phyloP scores from a whole-genome alignment of 2,888 invertebrate species.

The Ormyrus rosae region DNA sequence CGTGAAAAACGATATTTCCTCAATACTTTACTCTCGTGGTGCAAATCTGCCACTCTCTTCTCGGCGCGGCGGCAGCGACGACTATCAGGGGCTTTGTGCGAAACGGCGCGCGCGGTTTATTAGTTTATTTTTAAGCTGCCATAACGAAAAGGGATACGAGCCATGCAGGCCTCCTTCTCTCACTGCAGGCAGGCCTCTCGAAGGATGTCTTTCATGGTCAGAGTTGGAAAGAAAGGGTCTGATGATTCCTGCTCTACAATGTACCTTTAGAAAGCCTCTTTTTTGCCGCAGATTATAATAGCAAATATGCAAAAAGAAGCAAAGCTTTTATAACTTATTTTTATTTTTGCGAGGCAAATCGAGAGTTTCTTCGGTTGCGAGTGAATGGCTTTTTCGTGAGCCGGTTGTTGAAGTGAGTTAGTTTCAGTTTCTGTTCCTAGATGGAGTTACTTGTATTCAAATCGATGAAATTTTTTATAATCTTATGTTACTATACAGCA shows the following conservation, averaged over 20 bases:
- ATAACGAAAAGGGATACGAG: neutral
- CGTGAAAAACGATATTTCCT: conserved; percentile 46
- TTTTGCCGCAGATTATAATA: neutral
- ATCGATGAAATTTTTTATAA: too few relatives aligned
- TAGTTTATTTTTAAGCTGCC: conserved; percentile 7
- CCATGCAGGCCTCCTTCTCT: neutral
- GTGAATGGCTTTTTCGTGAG: too few relatives aligned
- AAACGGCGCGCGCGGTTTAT: conserved; percentile 15
- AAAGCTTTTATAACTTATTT: too few relatives aligned
- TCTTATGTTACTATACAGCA: too few relatives aligned
- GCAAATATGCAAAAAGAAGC: too few relatives aligned
- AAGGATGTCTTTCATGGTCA: neutral
- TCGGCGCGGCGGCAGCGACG: neutral
- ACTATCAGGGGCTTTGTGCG: neutral
- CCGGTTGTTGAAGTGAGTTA: too few relatives aligned
- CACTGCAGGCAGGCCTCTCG: neutral
- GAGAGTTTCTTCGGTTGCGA: too few relatives aligned
- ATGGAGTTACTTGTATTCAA: too few relatives aligned
- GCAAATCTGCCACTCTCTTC: neutral
- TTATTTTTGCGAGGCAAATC: too few relatives aligned
- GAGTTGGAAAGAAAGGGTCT: too few relatives aligned
- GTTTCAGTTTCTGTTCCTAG: too few relatives aligned
- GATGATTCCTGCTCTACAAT: neutral
- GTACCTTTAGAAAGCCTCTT: neutral
- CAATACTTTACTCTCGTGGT: conserved; percentile 34